Conservation (phyloP, 2,797 vertebrate genomes). For the Gila robusta region DNA sequence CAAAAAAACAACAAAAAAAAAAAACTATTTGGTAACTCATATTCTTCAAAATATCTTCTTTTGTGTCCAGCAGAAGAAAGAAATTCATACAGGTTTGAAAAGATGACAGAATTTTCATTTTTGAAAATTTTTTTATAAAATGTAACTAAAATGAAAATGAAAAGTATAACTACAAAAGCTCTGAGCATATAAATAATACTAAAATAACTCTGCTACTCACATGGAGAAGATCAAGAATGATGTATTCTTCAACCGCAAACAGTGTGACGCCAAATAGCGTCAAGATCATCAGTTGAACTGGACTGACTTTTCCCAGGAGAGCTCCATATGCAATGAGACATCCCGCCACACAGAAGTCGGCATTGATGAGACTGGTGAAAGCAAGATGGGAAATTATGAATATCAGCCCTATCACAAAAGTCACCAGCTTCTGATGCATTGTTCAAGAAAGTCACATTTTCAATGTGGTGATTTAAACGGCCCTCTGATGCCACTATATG, state of each 20-base stretch:
- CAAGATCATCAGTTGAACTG: slow-evolving; percentile 91
- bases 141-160: no score
- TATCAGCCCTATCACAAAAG: background rate
- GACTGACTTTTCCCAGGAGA: slow-evolving; percentile 93
- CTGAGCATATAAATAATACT: background rate
- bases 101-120: background rate
- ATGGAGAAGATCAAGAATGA: slow-evolving; percentile 87
- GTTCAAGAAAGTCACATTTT: background rate
- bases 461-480: background rate
- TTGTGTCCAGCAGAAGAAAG: background rate
- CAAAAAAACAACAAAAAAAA: no score
- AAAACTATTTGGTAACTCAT: background rate
- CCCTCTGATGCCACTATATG: background rate
- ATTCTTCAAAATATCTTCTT: background rate
- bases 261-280: slow-evolving; percentile 92
- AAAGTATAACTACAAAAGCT: background rate
- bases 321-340: slow-evolving; percentile 93
- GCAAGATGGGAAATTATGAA: slow-evolving; percentile 6
- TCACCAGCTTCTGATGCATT: background rate
- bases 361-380: slow-evolving; percentile 89
- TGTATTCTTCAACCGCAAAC: slow-evolving; percentile 90
- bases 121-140: no score
- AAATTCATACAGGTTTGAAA: no score
- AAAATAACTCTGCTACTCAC: slow-evolving; percentile 76
- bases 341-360: slow-evolving; percentile 93